Percentiles rank a stretch among this genome's conserved stretches.
Evolutionary conservation across 2,113 vertebrate species (phyloP).

Genomic region (Brienomyrus longianalis): DNA sequence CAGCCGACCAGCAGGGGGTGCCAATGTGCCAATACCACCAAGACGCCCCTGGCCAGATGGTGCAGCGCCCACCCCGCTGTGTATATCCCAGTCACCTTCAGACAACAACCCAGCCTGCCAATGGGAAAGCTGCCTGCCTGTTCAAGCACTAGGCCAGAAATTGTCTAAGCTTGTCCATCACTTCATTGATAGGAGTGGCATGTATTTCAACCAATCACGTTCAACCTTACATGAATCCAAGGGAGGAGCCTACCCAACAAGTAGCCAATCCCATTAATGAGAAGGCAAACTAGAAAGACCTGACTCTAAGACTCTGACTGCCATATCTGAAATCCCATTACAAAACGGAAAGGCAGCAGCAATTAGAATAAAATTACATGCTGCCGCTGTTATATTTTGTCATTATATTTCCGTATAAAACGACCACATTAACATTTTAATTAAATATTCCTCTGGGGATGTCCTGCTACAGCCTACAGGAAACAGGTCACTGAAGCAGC

Average conservation of each 20-base stretch:
- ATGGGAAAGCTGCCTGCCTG: background rate
- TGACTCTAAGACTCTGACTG: background rate
- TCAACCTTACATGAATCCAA: background rate
- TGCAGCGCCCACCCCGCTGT: background rate
- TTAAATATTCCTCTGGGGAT: conserved; percentile 1
- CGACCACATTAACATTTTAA: background rate
- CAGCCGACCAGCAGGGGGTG: background rate
- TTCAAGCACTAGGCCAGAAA: background rate
- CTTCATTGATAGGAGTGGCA: background rate
- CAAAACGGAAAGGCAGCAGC: background rate
- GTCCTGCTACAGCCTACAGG: background rate
- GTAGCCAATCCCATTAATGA: background rate
- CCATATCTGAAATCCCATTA: background rate
- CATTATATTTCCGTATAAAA: background rate
- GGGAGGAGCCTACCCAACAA: background rate
- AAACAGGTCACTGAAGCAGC: background rate
- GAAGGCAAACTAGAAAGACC: background rate
- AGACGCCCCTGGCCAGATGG: background rate
- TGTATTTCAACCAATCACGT: background rate
- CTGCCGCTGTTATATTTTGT: background rate
- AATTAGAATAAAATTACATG: background rate
- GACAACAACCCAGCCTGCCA: background rate
- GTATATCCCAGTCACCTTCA: background rate
- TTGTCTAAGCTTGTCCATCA: background rate
- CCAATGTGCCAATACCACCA: background rate